A percentile compares a stretch with the other conserved stretches of the same genome.
Evolutionary conservation across 2,888 invertebrate species (phyloP).

Genomic region (Tenodera sinensis): DNA sequence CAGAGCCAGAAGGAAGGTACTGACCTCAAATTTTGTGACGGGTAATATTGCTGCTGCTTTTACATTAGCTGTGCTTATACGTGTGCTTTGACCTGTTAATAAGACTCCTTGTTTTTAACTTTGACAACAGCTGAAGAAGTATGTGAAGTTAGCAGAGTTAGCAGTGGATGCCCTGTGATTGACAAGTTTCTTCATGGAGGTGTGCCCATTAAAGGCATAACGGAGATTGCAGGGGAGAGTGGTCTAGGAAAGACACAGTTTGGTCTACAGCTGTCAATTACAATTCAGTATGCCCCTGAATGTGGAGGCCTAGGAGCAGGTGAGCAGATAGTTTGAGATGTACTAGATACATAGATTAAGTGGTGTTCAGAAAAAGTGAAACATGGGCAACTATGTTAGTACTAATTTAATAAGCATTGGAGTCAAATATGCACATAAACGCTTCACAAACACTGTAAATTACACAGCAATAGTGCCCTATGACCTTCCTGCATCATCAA

Average conservation of each 20-base stretch:
- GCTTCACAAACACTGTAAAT: too few species aligned
- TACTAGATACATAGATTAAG: too few species aligned
- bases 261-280: slow-evolving; percentile 65
- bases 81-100: not conserved
- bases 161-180: slow-evolving; percentile 55
- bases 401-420: too few species aligned
- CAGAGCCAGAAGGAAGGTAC: not conserved
- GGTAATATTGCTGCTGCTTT: slow-evolving; percentile 1
- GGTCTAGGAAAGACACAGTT: slow-evolving; percentile 80
- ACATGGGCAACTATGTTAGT: too few species aligned
- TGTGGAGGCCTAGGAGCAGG: slow-evolving; percentile 55
- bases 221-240: slow-evolving; percentile 78
- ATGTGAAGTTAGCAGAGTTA: not conserved
- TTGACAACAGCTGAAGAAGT: not conserved
- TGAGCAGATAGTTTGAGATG: not conserved
- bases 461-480: too few species aligned
- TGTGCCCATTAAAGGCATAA: slow-evolving; percentile 62
- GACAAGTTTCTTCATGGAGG: slow-evolving; percentile 65
- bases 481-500: too few species aligned
- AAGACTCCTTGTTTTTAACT: not conserved
- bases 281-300: slow-evolving; percentile 55
- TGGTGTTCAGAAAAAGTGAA: too few species aligned
- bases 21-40: not conserved
- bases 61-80: not conserved
- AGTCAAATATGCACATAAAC: too few species aligned